phyloP scores from a whole-genome alignment of 2,888 invertebrate genomes.

The Sclerodermus sp. region DNA sequence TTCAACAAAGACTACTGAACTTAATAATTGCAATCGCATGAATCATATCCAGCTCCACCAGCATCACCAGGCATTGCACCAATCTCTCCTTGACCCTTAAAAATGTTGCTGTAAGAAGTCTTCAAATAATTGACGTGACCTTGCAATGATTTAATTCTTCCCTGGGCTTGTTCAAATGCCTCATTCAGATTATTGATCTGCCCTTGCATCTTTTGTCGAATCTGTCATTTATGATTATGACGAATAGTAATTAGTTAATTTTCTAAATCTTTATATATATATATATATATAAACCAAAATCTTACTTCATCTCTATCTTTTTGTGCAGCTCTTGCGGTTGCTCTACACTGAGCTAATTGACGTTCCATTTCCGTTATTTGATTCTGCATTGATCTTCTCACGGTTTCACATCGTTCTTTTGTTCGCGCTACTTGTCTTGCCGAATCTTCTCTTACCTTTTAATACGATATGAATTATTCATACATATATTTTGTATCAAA shows the following conservation, averaged over 20 bases:
- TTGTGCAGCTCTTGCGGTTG: conserved; percentile 67
- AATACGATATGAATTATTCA: not conserved
- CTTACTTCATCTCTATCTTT: conserved; percentile 68
- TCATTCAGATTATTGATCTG: conserved; percentile 70
- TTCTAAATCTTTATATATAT: not conserved
- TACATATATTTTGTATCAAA: no score
- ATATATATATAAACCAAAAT: not conserved
- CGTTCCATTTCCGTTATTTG: conserved; percentile 70
- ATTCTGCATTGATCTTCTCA: conserved; percentile 66
- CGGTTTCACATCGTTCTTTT: conserved; percentile 69
- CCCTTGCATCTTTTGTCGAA: conserved; percentile 70
- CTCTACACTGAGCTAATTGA: conserved; percentile 67
- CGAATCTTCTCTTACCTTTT: conserved; percentile 67
- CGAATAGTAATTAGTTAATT: not conserved
- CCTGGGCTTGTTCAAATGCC: conserved; percentile 69
- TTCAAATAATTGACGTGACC: conserved; percentile 68
- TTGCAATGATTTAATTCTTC: conserved; percentile 66
- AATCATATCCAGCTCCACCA: conserved; percentile 40
- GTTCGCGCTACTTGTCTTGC: conserved; percentile 68
- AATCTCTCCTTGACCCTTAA: conserved; percentile 38
- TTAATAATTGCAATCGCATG: conserved; percentile 50
- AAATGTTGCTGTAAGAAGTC: conserved; percentile 52
- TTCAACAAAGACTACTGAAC: not conserved
- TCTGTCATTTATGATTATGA: conserved; percentile 48
- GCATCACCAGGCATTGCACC: conserved; percentile 31